Percentiles rank a stretch among this genome's conserved stretches.
Conservation (phyloP, 2,113 vertebrate genomes). For the Lepus americanus region DNA sequence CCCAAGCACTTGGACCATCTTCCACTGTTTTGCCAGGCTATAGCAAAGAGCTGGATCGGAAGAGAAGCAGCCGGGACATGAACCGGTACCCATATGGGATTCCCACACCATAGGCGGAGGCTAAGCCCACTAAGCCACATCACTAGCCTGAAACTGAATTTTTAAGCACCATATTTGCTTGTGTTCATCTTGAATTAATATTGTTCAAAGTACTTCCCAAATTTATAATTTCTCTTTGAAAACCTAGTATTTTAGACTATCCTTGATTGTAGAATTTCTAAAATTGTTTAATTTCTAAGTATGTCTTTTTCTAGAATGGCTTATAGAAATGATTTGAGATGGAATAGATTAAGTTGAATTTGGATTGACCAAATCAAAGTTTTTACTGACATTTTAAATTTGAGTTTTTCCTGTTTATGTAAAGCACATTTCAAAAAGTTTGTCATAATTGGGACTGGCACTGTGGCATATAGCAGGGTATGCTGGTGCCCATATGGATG, state of each 20-base stretch:
- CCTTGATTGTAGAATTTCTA: neutral
- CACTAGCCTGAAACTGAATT: neutral
- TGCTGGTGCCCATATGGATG: too few species aligned
- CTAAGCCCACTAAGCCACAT: too few species aligned
- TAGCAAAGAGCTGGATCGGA: too few species aligned
- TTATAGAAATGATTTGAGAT: neutral
- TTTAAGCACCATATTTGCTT: neutral
- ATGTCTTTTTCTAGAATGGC: neutral
- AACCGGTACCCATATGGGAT: too few species aligned
- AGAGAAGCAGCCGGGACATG: too few species aligned
- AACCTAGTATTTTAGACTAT: conserved; percentile 34
- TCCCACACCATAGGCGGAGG: too few species aligned
- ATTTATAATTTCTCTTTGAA: conserved; percentile 29
- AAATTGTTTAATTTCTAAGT: neutral
- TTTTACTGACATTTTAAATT: conserved; percentile 48
- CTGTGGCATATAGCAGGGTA: too few species aligned
- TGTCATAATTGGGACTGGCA: neutral
- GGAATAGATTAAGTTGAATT: neutral
- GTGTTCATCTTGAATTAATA: conserved; percentile 29
- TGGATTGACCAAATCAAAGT: neutral
- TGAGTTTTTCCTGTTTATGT: conserved; percentile 19
- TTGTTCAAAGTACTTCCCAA: neutral
- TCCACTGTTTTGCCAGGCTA: too few species aligned
- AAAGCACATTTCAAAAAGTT: conserved; percentile 39
- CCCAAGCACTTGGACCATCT: too few species aligned